A percentile compares a stretch with the other conserved stretches of the same genome.
phyloP scores from a whole-genome alignment of 2,113 vertebrate species.

The Xyliphius kryptos region DNA sequence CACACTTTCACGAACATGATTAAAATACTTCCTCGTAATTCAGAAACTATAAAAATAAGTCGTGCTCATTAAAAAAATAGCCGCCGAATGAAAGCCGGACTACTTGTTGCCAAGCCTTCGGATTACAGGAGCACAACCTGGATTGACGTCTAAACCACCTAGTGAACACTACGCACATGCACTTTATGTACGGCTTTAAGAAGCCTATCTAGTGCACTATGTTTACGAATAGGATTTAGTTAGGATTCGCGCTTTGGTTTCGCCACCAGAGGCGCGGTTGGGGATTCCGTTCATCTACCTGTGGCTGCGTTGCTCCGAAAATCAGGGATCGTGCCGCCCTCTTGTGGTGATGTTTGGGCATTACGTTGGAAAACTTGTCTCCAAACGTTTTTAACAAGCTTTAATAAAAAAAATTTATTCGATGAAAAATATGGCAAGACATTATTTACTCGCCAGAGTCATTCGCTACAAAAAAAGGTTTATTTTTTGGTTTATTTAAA shows the following conservation, averaged over 20 bases:
- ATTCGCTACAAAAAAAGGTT: no score
- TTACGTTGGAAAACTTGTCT: not conserved
- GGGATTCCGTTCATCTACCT: conserved; percentile 24
- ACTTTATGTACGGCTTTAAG: not conserved
- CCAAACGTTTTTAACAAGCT: no score
- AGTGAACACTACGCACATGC: not conserved
- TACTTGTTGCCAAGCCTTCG: conserved; percentile 21
- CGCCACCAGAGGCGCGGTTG: conserved; percentile 44
- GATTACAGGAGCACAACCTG: conserved; percentile 19
- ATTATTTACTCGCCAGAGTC: no score
- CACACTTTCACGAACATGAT: no score
- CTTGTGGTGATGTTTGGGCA: conserved; percentile 1
- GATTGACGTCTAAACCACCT: not conserved
- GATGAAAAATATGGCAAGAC: no score
- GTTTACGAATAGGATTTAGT: not conserved
- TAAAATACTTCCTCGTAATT: no score
- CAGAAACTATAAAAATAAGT: not conserved
- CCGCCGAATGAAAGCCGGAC: conserved; percentile 12
- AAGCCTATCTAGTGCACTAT: conserved; percentile 6
- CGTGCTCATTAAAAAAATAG: not conserved
- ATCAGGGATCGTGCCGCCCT: conserved; percentile 8
- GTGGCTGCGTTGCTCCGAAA: not conserved
- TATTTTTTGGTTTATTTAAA: no score
- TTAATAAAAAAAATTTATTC: no score
- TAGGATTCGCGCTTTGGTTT: conserved; percentile 11